Base-by-base conservation (phyloP, 2,113 vertebrate genomes). In the Mugil cephalus region DNA sequence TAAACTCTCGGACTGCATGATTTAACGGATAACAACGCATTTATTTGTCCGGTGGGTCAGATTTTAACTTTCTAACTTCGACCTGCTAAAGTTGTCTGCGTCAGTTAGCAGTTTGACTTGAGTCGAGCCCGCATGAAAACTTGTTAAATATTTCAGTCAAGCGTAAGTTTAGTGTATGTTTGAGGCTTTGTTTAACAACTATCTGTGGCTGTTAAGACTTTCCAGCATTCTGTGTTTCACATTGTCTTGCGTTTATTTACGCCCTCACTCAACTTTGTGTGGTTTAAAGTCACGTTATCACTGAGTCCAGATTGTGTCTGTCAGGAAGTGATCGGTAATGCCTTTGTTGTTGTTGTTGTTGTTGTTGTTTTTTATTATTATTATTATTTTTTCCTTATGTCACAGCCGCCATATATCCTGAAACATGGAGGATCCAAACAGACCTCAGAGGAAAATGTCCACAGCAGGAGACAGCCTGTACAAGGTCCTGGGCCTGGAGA, bases 381-480 rank as follows among this genome's bases (percentile, higher is more conserved):
- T n/a, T n/a, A n/a, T n/a, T n/a, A n/a, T n/a, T n/a, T n/a, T n/a
- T n/a, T n/a, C n/a, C n/a, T 55, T 5, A 4, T 64, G 21, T 69
- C 8, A 18, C 60, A 78, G 82, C 7, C 39, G 9, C 13, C 39
- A 8, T 13, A 8, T 13, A 61, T 19, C 38, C 35, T 78, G 34
- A 85, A 88, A 11, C 68, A 96, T 96, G 96, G 79, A 94, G 48
- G 91, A 95, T 8, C 19, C 84, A 7, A 75, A 88, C 10, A 90
- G 81, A 81, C 77, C 85, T 36, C 93, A 95, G 83, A 93, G 89
- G 11, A 94, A 84, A 60, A 90, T 97, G 91, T 98, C 96, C 10
- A 93, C 69, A 61, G 86, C 87, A 4, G 96, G 96, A 38, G 93
- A 92, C 6, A 96, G 92, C 63, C 77, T 97, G 55, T 98, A 97